A percentile compares a stretch with the other conserved stretches of the same genome.
These are phyloP conservation scores for Heterohyrax brucei DNA, from an alignment of 2,797 vertebrate species.

Conservation along the genomic window DNA sequence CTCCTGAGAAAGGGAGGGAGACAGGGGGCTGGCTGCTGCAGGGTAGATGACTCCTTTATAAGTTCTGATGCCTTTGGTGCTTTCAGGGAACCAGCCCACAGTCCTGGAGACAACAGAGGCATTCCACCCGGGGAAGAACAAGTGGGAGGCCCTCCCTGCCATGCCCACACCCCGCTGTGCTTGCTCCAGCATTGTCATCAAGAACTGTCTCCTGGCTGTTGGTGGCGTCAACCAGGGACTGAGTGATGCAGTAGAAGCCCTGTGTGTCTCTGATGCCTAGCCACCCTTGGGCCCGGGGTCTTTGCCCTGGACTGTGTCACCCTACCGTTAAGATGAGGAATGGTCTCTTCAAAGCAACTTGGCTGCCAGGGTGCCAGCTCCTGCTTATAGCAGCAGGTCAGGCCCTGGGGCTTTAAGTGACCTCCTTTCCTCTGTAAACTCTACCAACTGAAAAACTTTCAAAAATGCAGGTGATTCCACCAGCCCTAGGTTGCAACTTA, in stretches of 20 bases:
- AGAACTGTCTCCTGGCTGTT: slow-evolving; percentile 96
- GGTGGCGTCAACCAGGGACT: slow-evolving; percentile 98
- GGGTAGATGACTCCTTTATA: neutral
- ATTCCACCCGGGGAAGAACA: slow-evolving; percentile 96
- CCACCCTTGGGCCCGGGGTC: neutral
- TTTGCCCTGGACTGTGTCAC: neutral
- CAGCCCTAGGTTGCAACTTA: neutral
- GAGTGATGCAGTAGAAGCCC: slow-evolving; percentile 96
- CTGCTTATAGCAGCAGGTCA: neutral
- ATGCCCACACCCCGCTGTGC: slow-evolving; percentile 97
- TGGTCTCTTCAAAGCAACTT: neutral
- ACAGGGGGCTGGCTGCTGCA: rapidly evolving
- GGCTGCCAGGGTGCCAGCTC: neutral
- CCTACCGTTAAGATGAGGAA: neutral
- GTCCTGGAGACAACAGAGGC: slow-evolving; percentile 96
- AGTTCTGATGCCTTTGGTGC: neutral
- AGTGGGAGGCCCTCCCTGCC: slow-evolving; percentile 95
- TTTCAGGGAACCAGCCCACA: slow-evolving; percentile 96
- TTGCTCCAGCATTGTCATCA: slow-evolving; percentile 95
- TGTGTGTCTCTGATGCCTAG: slow-evolving; percentile 94
- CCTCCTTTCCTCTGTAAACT: neutral
- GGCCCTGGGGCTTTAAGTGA: neutral
- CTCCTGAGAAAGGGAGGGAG: no score
- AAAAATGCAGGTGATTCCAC: neutral
- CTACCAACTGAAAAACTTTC: neutral